Conservation (phyloP, 2,113 vertebrate species). For the Corythornis cristatus region DNA sequence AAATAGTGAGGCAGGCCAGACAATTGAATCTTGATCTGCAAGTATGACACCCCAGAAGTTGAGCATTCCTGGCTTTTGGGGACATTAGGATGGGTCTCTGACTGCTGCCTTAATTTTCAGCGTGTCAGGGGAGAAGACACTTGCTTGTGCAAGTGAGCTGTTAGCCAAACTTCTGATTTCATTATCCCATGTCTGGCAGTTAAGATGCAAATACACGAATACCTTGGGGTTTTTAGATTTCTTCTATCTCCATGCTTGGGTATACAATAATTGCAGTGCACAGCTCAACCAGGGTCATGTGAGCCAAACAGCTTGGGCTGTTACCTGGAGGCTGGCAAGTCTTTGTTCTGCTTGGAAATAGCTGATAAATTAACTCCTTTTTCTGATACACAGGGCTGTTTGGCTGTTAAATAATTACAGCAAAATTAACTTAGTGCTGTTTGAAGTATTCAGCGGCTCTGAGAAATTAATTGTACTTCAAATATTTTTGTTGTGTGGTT, state of each 20-base stretch:
- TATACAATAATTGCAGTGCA: neutral
- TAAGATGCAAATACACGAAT: neutral
- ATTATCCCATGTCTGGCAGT: neutral
- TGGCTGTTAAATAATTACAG: conserved; percentile 61
- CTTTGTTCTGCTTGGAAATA: conserved; percentile 47
- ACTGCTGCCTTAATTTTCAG: neutral
- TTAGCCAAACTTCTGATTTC: neutral
- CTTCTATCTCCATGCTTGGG: neutral
- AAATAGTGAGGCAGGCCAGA: neutral
- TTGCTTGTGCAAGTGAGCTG: neutral
- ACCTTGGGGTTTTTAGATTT: neutral
- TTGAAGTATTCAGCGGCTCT: conserved; percentile 41
- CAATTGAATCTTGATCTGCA: neutral
- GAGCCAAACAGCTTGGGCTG: conserved; percentile 28
- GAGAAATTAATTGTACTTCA: conserved; percentile 31
- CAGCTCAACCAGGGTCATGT: conserved; percentile 13
- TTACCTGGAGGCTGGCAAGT: conserved; percentile 51
- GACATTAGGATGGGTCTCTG: neutral
- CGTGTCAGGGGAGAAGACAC: neutral
- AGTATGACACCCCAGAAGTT: neutral
- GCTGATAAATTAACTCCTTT: conserved; percentile 42
- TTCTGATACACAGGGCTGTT: conserved; percentile 22
- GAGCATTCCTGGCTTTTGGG: neutral
- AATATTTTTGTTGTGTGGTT: neutral
- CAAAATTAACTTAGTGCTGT: conserved; percentile 31